Conservation (phyloP, 2,113 vertebrate species). For the Podarcis muralis region DNA sequence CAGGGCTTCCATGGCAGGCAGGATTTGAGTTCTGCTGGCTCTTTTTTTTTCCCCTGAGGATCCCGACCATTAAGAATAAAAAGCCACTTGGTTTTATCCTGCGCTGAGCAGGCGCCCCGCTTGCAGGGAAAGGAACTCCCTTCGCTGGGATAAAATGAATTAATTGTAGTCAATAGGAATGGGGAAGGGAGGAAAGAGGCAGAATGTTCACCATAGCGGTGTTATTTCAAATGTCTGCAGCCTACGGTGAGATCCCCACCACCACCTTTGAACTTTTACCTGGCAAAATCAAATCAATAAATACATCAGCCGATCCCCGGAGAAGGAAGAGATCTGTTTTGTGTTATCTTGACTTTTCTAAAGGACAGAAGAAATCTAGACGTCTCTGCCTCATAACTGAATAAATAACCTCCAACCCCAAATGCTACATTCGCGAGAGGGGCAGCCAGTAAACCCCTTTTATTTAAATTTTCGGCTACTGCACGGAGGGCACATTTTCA, state of each 20-base stretch:
- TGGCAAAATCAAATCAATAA: conserved; percentile 47
- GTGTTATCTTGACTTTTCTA: conserved; percentile 28
- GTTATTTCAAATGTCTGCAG: conserved; percentile 62
- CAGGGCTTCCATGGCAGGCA: not conserved
- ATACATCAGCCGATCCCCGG: conserved; percentile 18
- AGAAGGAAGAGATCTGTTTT: conserved; percentile 38
- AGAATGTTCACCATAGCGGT: conserved; percentile 70
- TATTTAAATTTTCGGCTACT: not conserved
- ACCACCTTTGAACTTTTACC: conserved; percentile 43
- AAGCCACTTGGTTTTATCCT: not conserved
- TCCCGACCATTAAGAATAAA: not conserved
- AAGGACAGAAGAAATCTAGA: conserved; percentile 40
- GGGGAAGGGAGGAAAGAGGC: not conserved
- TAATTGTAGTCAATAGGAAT: conserved; percentile 27
- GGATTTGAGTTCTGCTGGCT: not conserved
- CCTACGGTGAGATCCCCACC: not conserved
- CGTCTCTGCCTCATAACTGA: fast-evolving
- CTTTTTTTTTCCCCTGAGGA: not conserved
- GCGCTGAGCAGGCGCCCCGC: not conserved
- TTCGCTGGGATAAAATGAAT: not conserved
- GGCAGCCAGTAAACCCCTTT: not conserved
- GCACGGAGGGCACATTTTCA: not conserved
- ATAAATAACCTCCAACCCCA: not conserved
- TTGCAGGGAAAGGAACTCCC: not conserved
- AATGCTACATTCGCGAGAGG: not conserved